These are phyloP conservation scores for Cynaeus angustus DNA, from an alignment of 2,888 invertebrate genomes.

Conservation along the genomic window DNA sequence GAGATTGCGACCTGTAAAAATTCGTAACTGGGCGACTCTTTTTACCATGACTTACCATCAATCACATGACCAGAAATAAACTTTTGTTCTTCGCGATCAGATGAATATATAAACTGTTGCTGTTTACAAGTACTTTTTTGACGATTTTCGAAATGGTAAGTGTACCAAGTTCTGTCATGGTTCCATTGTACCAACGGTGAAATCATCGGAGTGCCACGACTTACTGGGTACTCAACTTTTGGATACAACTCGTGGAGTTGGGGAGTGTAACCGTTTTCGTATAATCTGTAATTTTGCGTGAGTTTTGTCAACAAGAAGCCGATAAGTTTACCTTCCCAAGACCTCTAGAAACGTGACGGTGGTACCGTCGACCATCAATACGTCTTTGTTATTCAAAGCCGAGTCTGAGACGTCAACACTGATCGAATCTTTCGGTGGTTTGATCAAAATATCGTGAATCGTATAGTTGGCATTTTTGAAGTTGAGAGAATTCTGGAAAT, in stretches of 20 bases:
- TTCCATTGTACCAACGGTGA: conserved; percentile 91
- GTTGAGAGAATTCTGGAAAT: too few species aligned
- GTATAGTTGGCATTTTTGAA: too few species aligned
- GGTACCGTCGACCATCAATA: neutral
- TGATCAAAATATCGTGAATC: neutral
- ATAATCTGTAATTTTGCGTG: conserved; percentile 76
- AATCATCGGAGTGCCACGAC: conserved; percentile 72
- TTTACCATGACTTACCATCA: conserved; percentile 77
- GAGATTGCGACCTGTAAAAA: conserved; percentile 64
- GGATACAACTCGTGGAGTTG: conserved; percentile 86
- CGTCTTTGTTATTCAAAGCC: neutral
- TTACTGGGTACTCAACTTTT: conserved; percentile 85
- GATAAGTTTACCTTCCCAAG: conserved; percentile 15
- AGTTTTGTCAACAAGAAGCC: conserved; percentile 52
- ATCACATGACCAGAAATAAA: conserved; percentile 81
- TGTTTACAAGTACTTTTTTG: too few species aligned
- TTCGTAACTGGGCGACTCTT: neutral
- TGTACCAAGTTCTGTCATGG: conserved; percentile 71
- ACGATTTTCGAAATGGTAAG: neutral
- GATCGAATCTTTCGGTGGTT: neutral
- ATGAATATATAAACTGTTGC: conserved; percentile 70
- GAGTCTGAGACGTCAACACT: neutral
- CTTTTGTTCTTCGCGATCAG: neutral
- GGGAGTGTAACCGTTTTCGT: conserved; percentile 84
- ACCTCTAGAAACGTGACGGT: neutral